Evolutionary conservation across 2,113 vertebrate species (phyloP), one percentile per base, ranked within the genome.

Genomic region (Silurus meridionalis): DNA sequence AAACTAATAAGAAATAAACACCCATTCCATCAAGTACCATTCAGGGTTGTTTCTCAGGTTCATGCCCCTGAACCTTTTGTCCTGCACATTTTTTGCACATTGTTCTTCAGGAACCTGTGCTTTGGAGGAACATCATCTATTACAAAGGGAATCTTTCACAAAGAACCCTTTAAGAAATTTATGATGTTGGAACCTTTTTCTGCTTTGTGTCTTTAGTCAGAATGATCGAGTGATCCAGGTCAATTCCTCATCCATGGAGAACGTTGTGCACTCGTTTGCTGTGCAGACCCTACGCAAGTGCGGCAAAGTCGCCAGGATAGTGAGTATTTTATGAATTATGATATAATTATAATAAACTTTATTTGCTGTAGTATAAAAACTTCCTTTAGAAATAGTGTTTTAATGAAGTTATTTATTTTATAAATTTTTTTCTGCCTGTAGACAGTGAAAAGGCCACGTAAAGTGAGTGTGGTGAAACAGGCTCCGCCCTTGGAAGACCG

Each of bases 261-360:
- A 96, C 0, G 97, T 97, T 53, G 90, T 93, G 6, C 97, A 99
- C 93, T 95, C 97, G 13, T 98, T 98, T 57, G 98, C 98, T 0
- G 98, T 99, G 0, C 96, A 98, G 52, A 97, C 98, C 72, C 95
- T 99, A 89, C 95, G 97, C 86, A 99, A 99, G 90, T 99, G 98
- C 87, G 98, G 98, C 60, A 99, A 98, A 96, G 93, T 97, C 0
- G 98, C 98, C 37, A 96, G 96, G 90, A 97, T 99, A 80, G 98
- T 99, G 93, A 97, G 98, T 97, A 37, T 37, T 37, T 37, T 37
- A 37, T 37, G 37, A 37, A 3, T 37, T 2, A 37, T 37, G 37
- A 37, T 37, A 37, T 37, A 37, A 37, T 37, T 37, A 37, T 53
- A 55, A 25, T 15, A 7, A 25, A 1, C 14, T 3, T n/a, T 0